phyloP scores from a whole-genome alignment of 2,113 vertebrate genomes.

The Amia ocellicauda region DNA sequence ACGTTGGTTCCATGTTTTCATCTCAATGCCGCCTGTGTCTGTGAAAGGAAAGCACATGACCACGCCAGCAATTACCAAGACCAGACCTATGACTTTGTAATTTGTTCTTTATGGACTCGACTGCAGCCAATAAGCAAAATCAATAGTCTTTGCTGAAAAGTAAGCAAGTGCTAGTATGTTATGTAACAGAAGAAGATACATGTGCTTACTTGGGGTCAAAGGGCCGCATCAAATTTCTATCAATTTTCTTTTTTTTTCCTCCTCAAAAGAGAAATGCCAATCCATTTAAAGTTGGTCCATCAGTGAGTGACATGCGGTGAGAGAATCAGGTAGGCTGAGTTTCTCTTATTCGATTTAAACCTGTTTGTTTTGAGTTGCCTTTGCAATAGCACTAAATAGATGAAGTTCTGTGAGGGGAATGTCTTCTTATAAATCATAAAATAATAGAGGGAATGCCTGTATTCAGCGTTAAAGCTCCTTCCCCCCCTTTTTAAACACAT shows the following conservation, averaged over 20 bases:
- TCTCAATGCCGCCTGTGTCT: not conserved
- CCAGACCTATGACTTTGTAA: conserved; percentile 83
- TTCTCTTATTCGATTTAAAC: conserved; percentile 72
- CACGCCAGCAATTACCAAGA: conserved; percentile 79
- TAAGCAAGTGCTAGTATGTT: conserved; percentile 75
- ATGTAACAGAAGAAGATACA: conserved; percentile 81
- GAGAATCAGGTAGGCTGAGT: conserved; percentile 61
- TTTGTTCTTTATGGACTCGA: conserved; percentile 87
- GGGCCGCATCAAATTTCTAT: conserved; percentile 76
- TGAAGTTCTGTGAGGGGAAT: too few species aligned
- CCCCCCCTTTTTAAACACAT: too few species aligned
- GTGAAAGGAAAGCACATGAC: conserved; percentile 52
- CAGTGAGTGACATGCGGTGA: conserved; percentile 70
- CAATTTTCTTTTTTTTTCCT: conserved; percentile 73
- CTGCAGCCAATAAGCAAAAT: conserved; percentile 87
- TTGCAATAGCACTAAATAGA: too few species aligned
- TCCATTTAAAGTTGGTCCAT: conserved; percentile 75
- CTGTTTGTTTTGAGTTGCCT: conserved; percentile 72
- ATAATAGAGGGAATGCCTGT: too few species aligned
- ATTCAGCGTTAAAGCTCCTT: too few species aligned
- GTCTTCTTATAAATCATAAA: too few species aligned
- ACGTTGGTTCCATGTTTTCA: not conserved
- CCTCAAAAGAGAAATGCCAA: conserved; percentile 60
- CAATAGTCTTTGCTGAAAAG: conserved; percentile 81
- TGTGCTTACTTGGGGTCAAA: conserved; percentile 75